Percentiles rank a stretch among this genome's conserved stretches.
phyloP scores from a whole-genome alignment of 2,888 invertebrate species.

The Drosophila paracracens region DNA sequence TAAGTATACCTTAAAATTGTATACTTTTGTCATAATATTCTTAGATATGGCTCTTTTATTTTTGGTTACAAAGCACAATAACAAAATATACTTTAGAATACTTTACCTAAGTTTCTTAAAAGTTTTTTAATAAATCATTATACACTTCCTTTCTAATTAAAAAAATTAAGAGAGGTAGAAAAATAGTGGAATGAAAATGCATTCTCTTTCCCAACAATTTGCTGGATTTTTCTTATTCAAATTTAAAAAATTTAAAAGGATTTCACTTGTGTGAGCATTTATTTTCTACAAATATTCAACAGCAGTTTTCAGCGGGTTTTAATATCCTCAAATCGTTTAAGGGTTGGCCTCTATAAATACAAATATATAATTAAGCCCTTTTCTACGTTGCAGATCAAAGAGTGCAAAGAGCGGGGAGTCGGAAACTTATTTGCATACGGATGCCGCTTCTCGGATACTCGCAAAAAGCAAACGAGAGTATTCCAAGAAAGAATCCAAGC shows the following conservation, averaged over 20 bases:
- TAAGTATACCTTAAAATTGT: constrained; percentile 6
- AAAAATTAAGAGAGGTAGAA: not conserved
- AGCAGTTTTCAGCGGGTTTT: not conserved
- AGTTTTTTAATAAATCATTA: not conserved
- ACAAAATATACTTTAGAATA: not conserved
- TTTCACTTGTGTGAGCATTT: not conserved
- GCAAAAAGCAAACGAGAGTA: constrained; percentile 25
- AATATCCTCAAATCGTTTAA: not conserved
- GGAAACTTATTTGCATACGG: constrained; percentile 14
- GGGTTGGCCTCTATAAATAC: constrained; percentile 21
- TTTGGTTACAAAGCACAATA: not conserved
- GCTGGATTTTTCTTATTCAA: rapidly evolving
- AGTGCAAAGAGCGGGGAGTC: constrained; percentile 6
- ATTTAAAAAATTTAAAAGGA: not conserved
- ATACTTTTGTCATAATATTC: not conserved
- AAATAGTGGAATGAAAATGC: not conserved
- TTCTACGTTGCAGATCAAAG: constrained; percentile 28
- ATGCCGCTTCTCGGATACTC: constrained; percentile 27
- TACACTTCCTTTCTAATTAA: too few species aligned
- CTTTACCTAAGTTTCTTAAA: not conserved
- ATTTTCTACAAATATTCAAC: constrained; percentile 1
- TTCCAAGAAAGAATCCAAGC: not conserved
- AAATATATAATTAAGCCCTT: constrained; percentile 33
- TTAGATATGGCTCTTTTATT: not conserved
- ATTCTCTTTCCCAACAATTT: not conserved